These are phyloP conservation scores for Baccha elongata DNA, from an alignment of 2,888 invertebrate genomes.

Conservation along the genomic window DNA sequence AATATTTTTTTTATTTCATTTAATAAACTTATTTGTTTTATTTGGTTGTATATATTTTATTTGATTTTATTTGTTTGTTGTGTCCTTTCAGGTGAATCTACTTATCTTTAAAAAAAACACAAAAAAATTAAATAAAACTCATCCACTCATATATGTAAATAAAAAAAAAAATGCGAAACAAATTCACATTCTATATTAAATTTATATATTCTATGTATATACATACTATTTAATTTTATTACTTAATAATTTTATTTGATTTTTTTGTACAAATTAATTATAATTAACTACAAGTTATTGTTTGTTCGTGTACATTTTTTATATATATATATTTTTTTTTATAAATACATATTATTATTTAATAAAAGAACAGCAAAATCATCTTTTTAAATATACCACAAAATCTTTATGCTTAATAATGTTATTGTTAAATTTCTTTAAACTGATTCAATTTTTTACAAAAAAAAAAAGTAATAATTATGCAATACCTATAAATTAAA, in stretches of 20 bases:
- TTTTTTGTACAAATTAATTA: constrained; percentile 51
- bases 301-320: constrained; percentile 53
- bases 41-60: constrained; percentile 59
- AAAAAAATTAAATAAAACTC: constrained; percentile 39
- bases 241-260: constrained; percentile 53
- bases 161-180: constrained; percentile 45
- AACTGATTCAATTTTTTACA: constrained; percentile 34
- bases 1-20: constrained; percentile 12
- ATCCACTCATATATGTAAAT: constrained; percentile 66
- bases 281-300: constrained; percentile 38
- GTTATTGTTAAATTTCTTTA: constrained; percentile 22
- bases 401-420: constrained; percentile 32
- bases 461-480: constrained; percentile 21
- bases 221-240: constrained; percentile 55
- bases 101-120: constrained; percentile 78
- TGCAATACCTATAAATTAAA: constrained; percentile 14
- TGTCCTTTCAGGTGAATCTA: constrained; percentile 80
- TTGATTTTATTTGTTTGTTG: constrained; percentile 62
- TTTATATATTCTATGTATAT: constrained; percentile 57
- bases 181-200: constrained; percentile 45
- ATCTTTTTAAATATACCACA: constrained; percentile 32
- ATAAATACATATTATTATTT: constrained; percentile 28
- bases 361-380: constrained; percentile 52
- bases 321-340: constrained; percentile 10
- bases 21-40: background rate